A percentile compares a stretch with the other conserved stretches of the same genome.
Conservation (phyloP, 2,113 vertebrate genomes). For the Rhinolophus sinicus region DNA sequence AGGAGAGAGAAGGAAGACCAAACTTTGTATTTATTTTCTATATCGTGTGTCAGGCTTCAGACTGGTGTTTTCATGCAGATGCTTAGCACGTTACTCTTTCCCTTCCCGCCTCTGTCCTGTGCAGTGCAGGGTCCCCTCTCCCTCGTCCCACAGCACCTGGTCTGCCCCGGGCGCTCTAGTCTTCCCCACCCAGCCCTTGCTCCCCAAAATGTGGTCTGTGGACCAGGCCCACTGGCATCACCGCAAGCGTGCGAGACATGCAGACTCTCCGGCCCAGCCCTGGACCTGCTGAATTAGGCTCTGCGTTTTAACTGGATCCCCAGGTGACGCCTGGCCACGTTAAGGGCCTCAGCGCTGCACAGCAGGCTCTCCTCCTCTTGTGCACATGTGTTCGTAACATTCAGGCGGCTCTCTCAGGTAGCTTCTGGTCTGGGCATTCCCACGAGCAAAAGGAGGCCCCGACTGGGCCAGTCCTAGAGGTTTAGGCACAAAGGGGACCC, state of each 20-base stretch:
- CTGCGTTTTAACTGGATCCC: not conserved
- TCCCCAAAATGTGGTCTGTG: not conserved
- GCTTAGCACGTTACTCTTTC: not conserved
- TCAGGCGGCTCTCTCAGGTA: not conserved
- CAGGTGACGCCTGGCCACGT: rapidly evolving
- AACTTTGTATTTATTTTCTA: not conserved
- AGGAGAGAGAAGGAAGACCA: not conserved
- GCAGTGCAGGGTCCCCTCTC: not conserved
- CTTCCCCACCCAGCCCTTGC: not conserved
- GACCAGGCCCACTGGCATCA: not conserved
- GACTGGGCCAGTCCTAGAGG: not conserved
- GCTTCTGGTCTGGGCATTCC: not conserved
- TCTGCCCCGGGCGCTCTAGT: not conserved
- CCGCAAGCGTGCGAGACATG: not conserved
- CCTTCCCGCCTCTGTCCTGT: not conserved
- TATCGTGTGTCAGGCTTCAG: not conserved
- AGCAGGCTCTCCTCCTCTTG: not conserved
- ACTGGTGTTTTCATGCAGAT: not conserved
- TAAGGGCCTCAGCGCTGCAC: rapidly evolving
- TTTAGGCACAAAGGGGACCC: rapidly evolving
- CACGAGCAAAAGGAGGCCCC: not conserved
- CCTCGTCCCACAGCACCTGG: not conserved
- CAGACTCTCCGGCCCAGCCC: not conserved
- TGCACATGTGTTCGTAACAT: not conserved
- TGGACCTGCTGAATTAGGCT: not conserved